Evolutionary conservation across 2,888 invertebrate species (phyloP).

Genomic region (Tinea pellionella): DNA sequence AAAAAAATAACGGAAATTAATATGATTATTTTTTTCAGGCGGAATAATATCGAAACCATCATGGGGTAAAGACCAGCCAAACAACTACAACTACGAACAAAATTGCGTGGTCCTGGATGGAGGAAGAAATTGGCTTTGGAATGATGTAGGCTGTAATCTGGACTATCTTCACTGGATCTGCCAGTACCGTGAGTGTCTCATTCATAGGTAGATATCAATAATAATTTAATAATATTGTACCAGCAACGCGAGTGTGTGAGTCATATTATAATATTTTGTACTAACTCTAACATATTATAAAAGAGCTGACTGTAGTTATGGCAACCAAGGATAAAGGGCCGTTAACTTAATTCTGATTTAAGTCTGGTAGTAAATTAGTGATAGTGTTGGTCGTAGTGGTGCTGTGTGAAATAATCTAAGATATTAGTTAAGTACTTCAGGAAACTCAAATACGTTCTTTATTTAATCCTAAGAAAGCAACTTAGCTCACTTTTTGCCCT

Average conservation of each 20-base stretch:
- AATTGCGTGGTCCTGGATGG: conserved; percentile 95
- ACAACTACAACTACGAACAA: conserved; percentile 95
- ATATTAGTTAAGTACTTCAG: too few relatives aligned
- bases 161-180: conserved; percentile 95
- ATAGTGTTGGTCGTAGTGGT: too few relatives aligned
- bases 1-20: neutral
- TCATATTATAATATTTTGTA: neutral
- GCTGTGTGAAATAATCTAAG: too few relatives aligned
- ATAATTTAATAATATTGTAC: neutral
- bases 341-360: too few relatives aligned
- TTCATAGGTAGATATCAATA: conserved; percentile 59
- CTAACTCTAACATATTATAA: too few relatives aligned
- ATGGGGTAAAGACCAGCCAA: conserved; percentile 95
- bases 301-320: too few relatives aligned
- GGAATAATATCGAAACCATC: conserved; percentile 82
- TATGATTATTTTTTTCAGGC: conserved; percentile 53
- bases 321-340: too few relatives aligned
- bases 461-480: too few relatives aligned
- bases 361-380: too few relatives aligned
- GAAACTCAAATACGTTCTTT: too few relatives aligned
- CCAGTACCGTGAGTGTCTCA: conserved; percentile 82
- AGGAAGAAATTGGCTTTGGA: conserved; percentile 91
- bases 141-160: conserved; percentile 93
- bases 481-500: too few relatives aligned
- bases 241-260: neutral